phyloP scores from a whole-genome alignment of 2,888 invertebrate genomes.

The Didymodactylos carnosus region DNA sequence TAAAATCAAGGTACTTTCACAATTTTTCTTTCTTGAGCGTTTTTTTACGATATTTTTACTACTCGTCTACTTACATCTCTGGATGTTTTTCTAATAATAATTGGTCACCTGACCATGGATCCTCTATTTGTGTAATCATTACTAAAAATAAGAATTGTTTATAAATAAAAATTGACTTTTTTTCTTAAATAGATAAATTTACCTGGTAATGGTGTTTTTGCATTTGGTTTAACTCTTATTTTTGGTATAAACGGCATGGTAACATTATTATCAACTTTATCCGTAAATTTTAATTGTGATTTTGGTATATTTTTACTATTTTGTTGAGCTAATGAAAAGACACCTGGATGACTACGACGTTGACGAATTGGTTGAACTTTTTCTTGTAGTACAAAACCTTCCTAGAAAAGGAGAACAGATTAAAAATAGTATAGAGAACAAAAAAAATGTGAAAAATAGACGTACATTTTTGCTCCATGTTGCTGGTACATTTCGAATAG shows the following conservation, averaged over 20 bases:
- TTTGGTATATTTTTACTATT: slow-evolving; percentile 2
- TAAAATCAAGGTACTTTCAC: no score
- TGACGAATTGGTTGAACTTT: neutral
- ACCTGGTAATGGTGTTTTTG: slow-evolving; percentile 46
- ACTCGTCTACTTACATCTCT: slow-evolving; percentile 6
- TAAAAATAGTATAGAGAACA: no score
- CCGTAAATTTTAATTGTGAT: slow-evolving; percentile 65
- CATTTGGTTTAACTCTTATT: slow-evolving; percentile 67
- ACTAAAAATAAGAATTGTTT: neutral
- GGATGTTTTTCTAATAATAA: neutral
- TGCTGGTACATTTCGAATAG: slow-evolving; percentile 4
- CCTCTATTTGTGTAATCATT: neutral
- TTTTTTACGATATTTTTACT: no score
- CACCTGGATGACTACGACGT: neutral
- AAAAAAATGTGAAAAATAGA: neutral
- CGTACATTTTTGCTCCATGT: slow-evolving; percentile 11
- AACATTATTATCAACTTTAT: slow-evolving; percentile 53
- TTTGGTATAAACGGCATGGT: slow-evolving; percentile 57
- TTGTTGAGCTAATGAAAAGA: neutral
- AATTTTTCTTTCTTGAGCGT: no score
- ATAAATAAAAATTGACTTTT: neutral
- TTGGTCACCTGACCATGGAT: neutral
- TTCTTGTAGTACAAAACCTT: neutral
- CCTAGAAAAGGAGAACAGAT: neutral
- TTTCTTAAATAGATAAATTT: neutral